phyloP scores from a whole-genome alignment of 2,888 invertebrate species.

The Blera fallax region DNA sequence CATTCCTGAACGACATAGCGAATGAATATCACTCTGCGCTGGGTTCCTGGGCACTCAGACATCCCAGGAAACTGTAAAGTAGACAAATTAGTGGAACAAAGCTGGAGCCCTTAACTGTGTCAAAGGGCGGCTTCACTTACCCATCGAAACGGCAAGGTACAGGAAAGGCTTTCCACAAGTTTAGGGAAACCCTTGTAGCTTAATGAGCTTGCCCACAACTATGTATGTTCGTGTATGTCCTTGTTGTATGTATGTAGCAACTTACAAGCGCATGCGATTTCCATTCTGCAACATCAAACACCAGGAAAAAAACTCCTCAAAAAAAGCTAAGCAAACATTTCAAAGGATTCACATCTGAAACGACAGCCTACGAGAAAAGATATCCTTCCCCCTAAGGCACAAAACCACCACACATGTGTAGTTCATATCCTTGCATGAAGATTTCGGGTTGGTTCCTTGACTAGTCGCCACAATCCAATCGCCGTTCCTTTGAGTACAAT shows the following conservation, averaged over 20 bases:
- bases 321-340: neutral
- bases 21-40: too few species aligned
- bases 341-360: constrained; percentile 41
- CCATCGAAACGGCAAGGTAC: too few species aligned
- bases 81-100: too few species aligned
- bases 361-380: constrained; percentile 54
- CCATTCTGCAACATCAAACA: neutral
- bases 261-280: constrained; percentile 60
- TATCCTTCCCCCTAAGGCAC: constrained; percentile 1
- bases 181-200: neutral
- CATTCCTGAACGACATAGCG: too few species aligned
- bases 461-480: constrained; percentile 59
- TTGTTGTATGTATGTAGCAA: too few species aligned
- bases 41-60: too few species aligned
- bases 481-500: constrained; percentile 55
- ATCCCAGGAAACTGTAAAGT: too few species aligned
- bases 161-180: too few species aligned
- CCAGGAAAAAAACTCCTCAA: neutral
- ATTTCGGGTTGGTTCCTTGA: constrained; percentile 63
- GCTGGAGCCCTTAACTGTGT: too few species aligned
- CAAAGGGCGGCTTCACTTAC: too few species aligned
- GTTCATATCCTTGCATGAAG: constrained; percentile 30
- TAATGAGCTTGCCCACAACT: neutral
- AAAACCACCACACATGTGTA: constrained; percentile 43
- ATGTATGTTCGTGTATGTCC: too few species aligned